Percentiles rank a stretch among this genome's conserved stretches.
phyloP scores from a whole-genome alignment of 2,113 vertebrate species.

The Lasiurus cinereus region DNA sequence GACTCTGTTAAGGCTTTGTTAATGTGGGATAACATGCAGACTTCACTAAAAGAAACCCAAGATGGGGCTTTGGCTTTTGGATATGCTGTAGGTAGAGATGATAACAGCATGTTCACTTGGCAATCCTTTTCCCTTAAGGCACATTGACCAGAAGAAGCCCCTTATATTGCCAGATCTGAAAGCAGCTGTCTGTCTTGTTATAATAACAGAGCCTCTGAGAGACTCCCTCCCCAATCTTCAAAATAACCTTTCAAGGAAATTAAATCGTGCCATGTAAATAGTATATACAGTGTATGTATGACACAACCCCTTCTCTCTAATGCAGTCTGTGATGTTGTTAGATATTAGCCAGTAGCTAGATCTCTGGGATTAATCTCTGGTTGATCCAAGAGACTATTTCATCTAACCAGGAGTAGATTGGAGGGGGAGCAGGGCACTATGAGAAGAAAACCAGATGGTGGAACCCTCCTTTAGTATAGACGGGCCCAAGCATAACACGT shows the following conservation, averaged over 20 bases:
- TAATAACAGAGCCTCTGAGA: not conserved
- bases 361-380: not conserved
- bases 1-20: no score
- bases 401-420: not conserved
- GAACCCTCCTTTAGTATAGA: not conserved
- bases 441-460: not conserved
- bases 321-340: not conserved
- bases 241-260: conserved; percentile 15
- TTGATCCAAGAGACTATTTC: not conserved
- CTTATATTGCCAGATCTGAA: not conserved
- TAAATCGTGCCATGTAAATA: not conserved
- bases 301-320: not conserved
- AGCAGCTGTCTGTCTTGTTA: not conserved
- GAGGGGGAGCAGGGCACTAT: no score
- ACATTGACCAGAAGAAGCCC: not conserved
- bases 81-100: no score
- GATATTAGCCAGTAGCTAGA: not conserved
- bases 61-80: no score
- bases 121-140: not conserved
- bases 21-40: no score
- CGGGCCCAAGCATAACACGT: not conserved
- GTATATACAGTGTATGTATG: not conserved
- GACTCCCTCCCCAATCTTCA: not conserved
- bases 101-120: not conserved
- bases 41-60: no score